A percentile compares a stretch with the other conserved stretches of the same genome.
These are phyloP conservation scores for Leptopterna dolabrata DNA, from an alignment of 2,888 invertebrate genomes.

Conservation along the genomic window DNA sequence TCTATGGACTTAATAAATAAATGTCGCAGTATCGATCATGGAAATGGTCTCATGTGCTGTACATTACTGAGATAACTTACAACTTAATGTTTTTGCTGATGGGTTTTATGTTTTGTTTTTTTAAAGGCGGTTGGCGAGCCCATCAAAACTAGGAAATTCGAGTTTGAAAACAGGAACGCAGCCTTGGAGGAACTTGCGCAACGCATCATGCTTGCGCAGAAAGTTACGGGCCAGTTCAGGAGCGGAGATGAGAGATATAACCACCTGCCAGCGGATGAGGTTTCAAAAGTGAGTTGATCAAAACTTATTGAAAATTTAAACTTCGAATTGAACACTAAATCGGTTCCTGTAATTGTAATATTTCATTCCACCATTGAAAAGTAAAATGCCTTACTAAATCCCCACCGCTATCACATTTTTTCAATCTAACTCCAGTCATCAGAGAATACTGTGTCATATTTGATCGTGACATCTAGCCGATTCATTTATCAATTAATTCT, in stretches of 20 bases:
- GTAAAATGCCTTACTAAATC: background rate
- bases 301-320: no score
- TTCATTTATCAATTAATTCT: background rate
- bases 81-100: background rate
- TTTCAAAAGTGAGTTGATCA: conserved; percentile 72
- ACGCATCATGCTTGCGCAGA: conserved; percentile 82
- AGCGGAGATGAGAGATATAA: conserved; percentile 67
- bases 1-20: background rate
- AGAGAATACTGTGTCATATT: no score
- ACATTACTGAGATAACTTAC: background rate
- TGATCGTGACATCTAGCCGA: background rate
- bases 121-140: conserved; percentile 80
- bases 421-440: no score
- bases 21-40: no score
- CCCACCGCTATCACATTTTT: no score
- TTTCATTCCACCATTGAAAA: background rate
- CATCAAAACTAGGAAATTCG: conserved; percentile 83
- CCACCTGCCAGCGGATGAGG: conserved; percentile 77
- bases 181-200: conserved; percentile 85
- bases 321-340: no score
- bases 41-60: no score
- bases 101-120: background rate
- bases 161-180: conserved; percentile 82
- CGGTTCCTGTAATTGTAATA: no score
- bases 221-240: conserved; percentile 80